Conservation (phyloP, 2,113 vertebrate species). For the Siphamia tubifer region DNA sequence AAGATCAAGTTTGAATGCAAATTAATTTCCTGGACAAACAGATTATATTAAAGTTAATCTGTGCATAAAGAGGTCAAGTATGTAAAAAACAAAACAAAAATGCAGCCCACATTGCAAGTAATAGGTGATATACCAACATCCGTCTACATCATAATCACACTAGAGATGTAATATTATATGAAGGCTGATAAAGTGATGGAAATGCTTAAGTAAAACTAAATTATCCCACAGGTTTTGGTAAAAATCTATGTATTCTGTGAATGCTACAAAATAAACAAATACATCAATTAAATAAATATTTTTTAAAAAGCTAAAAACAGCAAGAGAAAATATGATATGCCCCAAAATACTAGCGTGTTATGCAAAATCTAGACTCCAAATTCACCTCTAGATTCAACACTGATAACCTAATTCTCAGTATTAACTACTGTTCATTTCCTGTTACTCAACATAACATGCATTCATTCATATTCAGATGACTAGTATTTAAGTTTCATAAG, state of each 20-base stretch:
- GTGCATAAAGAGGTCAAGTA: slow-evolving; percentile 27
- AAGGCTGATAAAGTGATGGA: too few species aligned
- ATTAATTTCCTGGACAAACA: not conserved
- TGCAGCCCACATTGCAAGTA: not conserved
- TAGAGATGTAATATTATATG: not conserved
- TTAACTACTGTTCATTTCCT: not conserved
- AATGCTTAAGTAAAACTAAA: too few species aligned
- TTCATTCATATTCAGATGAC: not conserved
- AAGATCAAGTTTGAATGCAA: not conserved
- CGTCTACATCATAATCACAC: not conserved
- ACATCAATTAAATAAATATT: too few species aligned
- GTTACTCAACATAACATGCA: not conserved
- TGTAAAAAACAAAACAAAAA: not conserved
- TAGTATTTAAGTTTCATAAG: not conserved
- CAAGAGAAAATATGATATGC: too few species aligned
- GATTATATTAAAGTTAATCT: slow-evolving; percentile 45
- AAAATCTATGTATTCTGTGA: too few species aligned
- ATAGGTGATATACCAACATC: not conserved
- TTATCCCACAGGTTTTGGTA: too few species aligned
- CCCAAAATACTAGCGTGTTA: too few species aligned
- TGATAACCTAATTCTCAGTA: too few species aligned
- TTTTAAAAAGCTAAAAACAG: too few species aligned
- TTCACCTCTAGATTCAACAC: too few species aligned
- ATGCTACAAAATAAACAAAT: too few species aligned
- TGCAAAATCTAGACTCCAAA: not conserved